phyloP scores from a whole-genome alignment of 2,888 invertebrate species.

The Agrilus cyanescens region DNA sequence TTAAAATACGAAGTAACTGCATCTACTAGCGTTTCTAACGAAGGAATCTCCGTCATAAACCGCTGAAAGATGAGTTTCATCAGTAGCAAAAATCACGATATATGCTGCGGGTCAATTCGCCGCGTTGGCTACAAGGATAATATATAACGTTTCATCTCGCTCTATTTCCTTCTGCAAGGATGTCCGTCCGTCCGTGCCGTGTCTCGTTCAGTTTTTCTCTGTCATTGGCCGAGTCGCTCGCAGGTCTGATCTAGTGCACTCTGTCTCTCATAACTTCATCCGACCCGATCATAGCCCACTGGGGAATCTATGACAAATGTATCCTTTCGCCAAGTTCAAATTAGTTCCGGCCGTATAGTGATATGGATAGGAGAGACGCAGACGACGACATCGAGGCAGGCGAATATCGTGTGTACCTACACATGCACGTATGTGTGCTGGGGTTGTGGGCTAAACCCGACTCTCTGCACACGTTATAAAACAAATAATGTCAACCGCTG shows the following conservation, averaged over 20 bases:
- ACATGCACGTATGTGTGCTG: too few species aligned
- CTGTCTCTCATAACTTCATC: conserved; percentile 40
- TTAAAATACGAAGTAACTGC: too few species aligned
- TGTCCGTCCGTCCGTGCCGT: too few species aligned
- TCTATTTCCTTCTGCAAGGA: too few species aligned
- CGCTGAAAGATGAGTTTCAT: too few species aligned
- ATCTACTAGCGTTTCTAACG: too few species aligned
- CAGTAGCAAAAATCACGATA: too few species aligned
- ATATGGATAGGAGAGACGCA: conserved; percentile 16
- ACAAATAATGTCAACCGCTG: conserved; percentile 30
- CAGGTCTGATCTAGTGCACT: conserved; percentile 37
- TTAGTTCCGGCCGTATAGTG: conserved; percentile 35
- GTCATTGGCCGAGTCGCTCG: conserved; percentile 19
- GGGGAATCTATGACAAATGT: conserved; percentile 40
- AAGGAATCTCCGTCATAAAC: too few species aligned
- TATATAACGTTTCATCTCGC: too few species aligned
- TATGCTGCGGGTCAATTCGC: too few species aligned
- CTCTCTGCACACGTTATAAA: conserved; percentile 32
- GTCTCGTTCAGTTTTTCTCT: conserved; percentile 12
- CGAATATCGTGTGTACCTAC: conserved; percentile 14
- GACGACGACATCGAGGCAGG: conserved; percentile 10
- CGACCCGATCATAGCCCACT: conserved; percentile 39
- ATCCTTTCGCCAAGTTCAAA: conserved; percentile 41
- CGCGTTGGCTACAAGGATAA: too few species aligned
- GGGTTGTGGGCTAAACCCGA: conserved; percentile 19